Percentiles rank a stretch among this genome's conserved stretches.
phyloP scores from a whole-genome alignment of 2,888 invertebrate species.

The Rapana venosa region DNA sequence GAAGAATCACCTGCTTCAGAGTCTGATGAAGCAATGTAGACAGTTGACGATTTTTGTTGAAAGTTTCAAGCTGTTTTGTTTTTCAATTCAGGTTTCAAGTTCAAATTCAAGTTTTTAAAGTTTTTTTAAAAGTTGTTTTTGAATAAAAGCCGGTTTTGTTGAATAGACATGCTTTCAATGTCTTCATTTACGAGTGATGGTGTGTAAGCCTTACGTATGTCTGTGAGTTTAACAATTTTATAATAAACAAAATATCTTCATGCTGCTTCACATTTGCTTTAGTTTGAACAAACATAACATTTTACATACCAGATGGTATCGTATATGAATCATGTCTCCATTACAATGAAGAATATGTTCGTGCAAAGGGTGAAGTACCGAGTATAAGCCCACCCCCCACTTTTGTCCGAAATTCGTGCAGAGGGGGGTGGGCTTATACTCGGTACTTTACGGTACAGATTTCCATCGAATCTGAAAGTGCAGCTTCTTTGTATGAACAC shows the following conservation, averaged over 20 bases:
- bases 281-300: slow-evolving; percentile 7
- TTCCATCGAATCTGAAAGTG: too few relatives aligned
- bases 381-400: slow-evolving; percentile 8
- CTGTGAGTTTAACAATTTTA: background rate
- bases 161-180: slow-evolving; percentile 3
- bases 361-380: background rate
- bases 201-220: slow-evolving; percentile 11
- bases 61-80: slow-evolving; percentile 3
- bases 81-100: background rate
- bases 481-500: too few relatives aligned
- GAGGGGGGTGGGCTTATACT: background rate
- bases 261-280: background rate
- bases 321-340: slow-evolving; percentile 3
- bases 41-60: slow-evolving; percentile 4
- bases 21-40: background rate
- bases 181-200: slow-evolving; percentile 6
- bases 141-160: background rate
- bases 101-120: slow-evolving; percentile 15
- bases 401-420: slow-evolving; percentile 8
- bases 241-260: background rate
- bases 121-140: too few relatives aligned
- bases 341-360: background rate
- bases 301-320: slow-evolving; percentile 21
- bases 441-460: background rate
- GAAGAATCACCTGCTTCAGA: slow-evolving; percentile 23